Evolutionary conservation across 2,797 vertebrate species (phyloP).

Genomic region (Onychomys leucogaster): DNA sequence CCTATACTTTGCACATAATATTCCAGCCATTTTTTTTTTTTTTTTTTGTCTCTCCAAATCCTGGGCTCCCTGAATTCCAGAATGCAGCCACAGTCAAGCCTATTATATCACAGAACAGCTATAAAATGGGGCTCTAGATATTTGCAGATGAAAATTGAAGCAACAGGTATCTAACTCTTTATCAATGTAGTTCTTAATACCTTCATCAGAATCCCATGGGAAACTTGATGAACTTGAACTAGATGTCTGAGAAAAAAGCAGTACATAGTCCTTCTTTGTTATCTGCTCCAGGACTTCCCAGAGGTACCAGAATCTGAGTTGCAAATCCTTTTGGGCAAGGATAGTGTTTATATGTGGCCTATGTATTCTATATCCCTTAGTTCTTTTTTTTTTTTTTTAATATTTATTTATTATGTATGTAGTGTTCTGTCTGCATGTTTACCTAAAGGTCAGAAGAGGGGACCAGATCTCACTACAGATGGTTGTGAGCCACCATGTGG

Average conservation of each 20-base stretch:
- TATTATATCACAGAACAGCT: neutral
- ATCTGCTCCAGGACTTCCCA: neutral
- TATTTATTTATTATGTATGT: too few relatives aligned
- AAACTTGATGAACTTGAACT: neutral
- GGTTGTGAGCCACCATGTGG: too few relatives aligned
- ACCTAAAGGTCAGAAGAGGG: too few relatives aligned
- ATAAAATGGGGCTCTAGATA: neutral
- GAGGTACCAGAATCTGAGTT: neutral
- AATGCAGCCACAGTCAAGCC: slow-evolving; percentile 11
- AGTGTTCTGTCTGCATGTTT: too few relatives aligned
- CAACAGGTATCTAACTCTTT: neutral
- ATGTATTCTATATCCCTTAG: neutral
- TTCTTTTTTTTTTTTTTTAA: too few relatives aligned
- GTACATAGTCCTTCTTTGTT: neutral
- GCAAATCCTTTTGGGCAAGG: neutral
- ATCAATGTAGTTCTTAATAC: neutral
- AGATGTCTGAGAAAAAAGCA: neutral
- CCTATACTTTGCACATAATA: neutral
- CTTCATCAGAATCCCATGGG: neutral
- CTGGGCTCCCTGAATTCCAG: neutral
- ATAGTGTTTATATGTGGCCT: neutral
- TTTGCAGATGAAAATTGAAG: slow-evolving; percentile 43
- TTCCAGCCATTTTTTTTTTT: neutral
- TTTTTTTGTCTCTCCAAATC: neutral
- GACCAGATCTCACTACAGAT: too few relatives aligned